phyloP scores from a whole-genome alignment of 1,140 invertebrate genomes.

The Trypoxylus dichotomus region DNA sequence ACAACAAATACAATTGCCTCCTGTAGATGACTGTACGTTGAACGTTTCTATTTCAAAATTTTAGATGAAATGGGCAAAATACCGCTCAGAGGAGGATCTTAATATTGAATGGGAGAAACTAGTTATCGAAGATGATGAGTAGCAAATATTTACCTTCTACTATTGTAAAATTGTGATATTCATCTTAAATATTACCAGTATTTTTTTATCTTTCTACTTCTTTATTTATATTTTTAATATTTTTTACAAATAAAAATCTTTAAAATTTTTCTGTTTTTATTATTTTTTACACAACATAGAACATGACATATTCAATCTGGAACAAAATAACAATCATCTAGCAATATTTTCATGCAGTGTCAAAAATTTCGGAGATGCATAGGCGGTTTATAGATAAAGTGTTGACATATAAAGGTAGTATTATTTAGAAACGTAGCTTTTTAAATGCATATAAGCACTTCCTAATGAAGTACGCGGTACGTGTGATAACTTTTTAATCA shows the following conservation, averaged over 20 bases:
- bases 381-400: not conserved
- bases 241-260: not conserved
- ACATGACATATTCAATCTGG: not conserved
- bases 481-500: slow-evolving; percentile 5
- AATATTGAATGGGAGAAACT: slow-evolving; percentile 24
- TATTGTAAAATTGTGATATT: not conserved
- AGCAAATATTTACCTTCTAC: not conserved
- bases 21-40: no score
- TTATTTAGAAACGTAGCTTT: not conserved
- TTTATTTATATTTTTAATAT: not conserved
- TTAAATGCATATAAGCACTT: not conserved
- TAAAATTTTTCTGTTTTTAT: not conserved
- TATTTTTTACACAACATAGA: not conserved
- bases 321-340: slow-evolving; percentile 1
- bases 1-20: no score
- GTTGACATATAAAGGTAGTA: not conserved
- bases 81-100: slow-evolving; percentile 1
- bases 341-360: slow-evolving; percentile 15
- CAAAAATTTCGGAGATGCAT: not conserved
- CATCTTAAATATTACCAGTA: not conserved
- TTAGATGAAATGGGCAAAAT: slow-evolving; percentile 24
- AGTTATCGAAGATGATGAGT: slow-evolving; percentile 15
- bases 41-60: not conserved
- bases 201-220: not conserved
- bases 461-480: not conserved